These are phyloP conservation scores for Lasius fuliginosus DNA, from an alignment of 2,888 invertebrate genomes.

Conservation along the genomic window DNA sequence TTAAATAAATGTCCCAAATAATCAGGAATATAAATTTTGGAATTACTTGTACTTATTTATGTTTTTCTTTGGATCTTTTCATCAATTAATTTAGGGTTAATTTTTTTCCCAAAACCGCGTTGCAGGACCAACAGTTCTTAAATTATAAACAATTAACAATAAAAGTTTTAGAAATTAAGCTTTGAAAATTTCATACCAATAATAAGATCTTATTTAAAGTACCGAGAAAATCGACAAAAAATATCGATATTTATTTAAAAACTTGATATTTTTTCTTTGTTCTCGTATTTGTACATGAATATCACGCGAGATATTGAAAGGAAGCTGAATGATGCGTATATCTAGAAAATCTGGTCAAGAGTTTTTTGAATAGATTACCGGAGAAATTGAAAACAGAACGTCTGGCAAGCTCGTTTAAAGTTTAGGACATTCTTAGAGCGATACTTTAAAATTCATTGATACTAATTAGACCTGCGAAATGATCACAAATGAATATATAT, in stretches of 20 bases:
- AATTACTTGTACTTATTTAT: neutral
- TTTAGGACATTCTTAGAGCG: too few relatives aligned
- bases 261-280: neutral
- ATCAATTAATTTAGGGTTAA: neutral
- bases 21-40: neutral
- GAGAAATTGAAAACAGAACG: constrained; percentile 63
- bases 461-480: too few relatives aligned
- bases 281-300: neutral
- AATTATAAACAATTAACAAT: neutral
- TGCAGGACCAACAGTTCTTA: neutral
- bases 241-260: neutral
- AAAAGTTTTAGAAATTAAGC: neutral
- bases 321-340: neutral
- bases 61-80: neutral
- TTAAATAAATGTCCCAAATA: neutral
- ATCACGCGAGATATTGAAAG: neutral
- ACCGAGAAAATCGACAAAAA: neutral
- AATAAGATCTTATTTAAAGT: neutral
- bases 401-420: neutral
- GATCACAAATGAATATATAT: too few relatives aligned
- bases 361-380: constrained; percentile 35
- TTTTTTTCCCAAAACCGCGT: neutral
- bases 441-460: too few relatives aligned
- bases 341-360: constrained; percentile 11
- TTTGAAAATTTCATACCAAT: neutral